Evolutionary conservation across 2,797 vertebrate genomes (phyloP).

Genomic region (Scyliorhinus canicula): DNA sequence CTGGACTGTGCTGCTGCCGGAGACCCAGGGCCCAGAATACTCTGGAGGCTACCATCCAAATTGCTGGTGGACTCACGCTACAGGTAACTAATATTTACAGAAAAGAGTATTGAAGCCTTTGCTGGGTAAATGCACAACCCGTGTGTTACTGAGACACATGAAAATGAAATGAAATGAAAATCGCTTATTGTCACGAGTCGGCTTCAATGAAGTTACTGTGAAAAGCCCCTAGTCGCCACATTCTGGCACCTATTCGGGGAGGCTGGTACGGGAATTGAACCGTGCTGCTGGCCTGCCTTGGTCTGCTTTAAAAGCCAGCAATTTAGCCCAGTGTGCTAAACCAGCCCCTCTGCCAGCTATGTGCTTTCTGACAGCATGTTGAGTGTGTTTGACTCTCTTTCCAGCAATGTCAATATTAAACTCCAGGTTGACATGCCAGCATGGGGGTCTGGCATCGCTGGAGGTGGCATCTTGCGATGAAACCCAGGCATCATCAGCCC

Average conservation of each 20-base stretch:
- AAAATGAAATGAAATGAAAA: too few relatives aligned
- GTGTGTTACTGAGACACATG: not conserved
- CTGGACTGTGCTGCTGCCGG: slow-evolving; percentile 78
- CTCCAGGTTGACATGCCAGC: not conserved
- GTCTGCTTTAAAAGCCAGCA: too few relatives aligned
- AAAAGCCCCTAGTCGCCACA: too few relatives aligned
- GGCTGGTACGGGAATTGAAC: too few relatives aligned
- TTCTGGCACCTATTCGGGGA: too few relatives aligned
- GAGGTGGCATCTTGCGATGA: not conserved
- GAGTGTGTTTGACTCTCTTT: not conserved
- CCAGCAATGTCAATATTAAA: not conserved
- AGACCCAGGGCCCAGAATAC: slow-evolving; percentile 72
- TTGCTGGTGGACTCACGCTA: slow-evolving; percentile 76
- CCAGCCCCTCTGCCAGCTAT: too few relatives aligned
- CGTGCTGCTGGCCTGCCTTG: too few relatives aligned
- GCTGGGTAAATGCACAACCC: not conserved
- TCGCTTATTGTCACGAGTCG: too few relatives aligned
- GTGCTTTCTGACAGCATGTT: not conserved
- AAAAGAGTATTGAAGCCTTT: not conserved
- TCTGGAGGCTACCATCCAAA: slow-evolving; percentile 84
- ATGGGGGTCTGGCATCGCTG: not conserved
- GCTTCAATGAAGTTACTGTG: too few relatives aligned
- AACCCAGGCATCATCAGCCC: not conserved
- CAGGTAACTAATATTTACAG: slow-evolving; percentile 60
- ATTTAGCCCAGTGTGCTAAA: too few relatives aligned